Conservation (phyloP, 2,113 vertebrate species). For the Zosterops pallidus region DNA sequence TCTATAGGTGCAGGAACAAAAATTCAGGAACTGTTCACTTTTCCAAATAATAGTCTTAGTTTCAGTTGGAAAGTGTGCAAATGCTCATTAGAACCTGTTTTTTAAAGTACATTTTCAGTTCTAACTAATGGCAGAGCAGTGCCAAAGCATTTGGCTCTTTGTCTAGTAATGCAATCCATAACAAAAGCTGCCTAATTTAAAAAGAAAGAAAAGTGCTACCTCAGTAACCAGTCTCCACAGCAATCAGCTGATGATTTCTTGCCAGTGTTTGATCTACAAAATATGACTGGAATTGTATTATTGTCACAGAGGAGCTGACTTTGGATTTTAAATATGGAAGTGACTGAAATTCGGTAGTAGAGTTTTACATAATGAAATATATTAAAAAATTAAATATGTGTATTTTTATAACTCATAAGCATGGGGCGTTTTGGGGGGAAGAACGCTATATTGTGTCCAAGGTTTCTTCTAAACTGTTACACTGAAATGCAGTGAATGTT, state of each 20-base stretch:
- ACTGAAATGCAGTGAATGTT: background rate
- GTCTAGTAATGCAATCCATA: background rate
- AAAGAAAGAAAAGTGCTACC: background rate
- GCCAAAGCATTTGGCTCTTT: background rate
- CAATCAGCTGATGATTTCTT: background rate
- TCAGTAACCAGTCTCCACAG: background rate
- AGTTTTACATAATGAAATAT: background rate
- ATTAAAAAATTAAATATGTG: background rate
- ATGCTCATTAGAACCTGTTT: background rate
- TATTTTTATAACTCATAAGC: background rate
- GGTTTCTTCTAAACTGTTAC: background rate
- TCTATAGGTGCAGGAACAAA: background rate
- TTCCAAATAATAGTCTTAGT: background rate
- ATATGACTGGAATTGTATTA: background rate
- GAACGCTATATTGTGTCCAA: background rate
- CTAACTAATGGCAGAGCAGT: background rate
- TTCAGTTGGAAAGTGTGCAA: background rate
- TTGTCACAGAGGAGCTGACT: background rate
- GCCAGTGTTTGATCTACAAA: background rate
- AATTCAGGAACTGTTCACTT: background rate
- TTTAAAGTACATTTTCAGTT: background rate
- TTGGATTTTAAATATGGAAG: background rate
- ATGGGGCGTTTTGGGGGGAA: fast-evolving
- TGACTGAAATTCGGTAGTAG: background rate
- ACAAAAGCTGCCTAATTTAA: slow-evolving; percentile 13